Base-by-base conservation (phyloP, 2,888 invertebrate species). In the Hecatera dysodea region DNA sequence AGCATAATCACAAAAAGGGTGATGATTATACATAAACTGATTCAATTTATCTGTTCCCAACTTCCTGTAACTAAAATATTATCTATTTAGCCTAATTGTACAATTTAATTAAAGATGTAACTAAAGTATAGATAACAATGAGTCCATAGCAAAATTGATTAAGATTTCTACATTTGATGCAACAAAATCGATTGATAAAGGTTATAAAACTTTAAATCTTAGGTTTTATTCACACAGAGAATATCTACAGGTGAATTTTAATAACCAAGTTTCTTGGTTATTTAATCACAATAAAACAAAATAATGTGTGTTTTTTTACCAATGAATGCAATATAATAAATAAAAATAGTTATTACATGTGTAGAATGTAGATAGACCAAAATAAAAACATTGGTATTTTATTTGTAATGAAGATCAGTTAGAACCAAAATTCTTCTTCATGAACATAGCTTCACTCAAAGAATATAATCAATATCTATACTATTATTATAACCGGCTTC, bases 91-190 rank as follows among this genome's bases (percentile, higher is more conserved):
- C 19, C 8, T 12, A 46, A 36, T 39, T 57, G 9, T 19, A 66
- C 22, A 5, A 46, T 33, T 24, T 53, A 42, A 57, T 55, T 33
- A 53, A 59, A 66, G 7, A 44, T 27, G 2, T n/a, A 11, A 66
- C 6, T 42, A 36, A 60, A 75, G 27, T 19, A 42, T 15, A 33
- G 53, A 75, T 67, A 75, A 55, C 12, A 62, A 44, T 19, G 1
- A 52, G 46, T 72, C 0, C 17, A 29, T 52, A 29, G 44, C 7
- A 8, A 46, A 4, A 33, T 55, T 39, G 29, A 53, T 24, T 33
- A 39, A n/a, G 27, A 39, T 19, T 44, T 7, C 19, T 19, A 19
- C 44, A 44, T 17, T 12, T 61, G 22, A 42, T 24, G 39, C 2
- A 48, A 60, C 42, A 52, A n/a, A 24, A 5, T 3, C 7, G 5